Evolutionary conservation across 2,888 invertebrate genomes (phyloP).

Genomic region (Altica lythri): DNA sequence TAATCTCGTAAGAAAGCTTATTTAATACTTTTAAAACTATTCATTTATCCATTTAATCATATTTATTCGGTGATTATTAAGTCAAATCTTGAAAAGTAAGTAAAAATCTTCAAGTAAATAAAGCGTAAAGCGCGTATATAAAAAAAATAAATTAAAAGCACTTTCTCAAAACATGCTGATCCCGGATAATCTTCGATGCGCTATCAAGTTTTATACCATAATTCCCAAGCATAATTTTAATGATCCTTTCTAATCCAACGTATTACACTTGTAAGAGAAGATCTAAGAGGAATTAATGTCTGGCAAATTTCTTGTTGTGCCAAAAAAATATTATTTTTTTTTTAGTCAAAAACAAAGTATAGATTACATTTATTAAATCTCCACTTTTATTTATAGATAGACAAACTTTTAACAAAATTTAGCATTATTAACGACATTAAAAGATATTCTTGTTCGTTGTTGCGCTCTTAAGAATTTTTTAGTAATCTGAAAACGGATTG

Average conservation of each 20-base stretch:
- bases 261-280: constrained; percentile 57
- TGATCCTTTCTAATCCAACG: constrained; percentile 58
- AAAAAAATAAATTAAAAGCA: constrained; percentile 50
- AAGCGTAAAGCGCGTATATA: constrained; percentile 43
- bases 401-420: no score
- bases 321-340: no score
- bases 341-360: no score
- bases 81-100: constrained; percentile 25
- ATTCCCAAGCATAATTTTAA: constrained; percentile 60
- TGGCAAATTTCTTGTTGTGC: constrained; percentile 55
- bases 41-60: constrained; percentile 2
- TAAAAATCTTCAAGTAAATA: constrained; percentile 32
- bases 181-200: constrained; percentile 58
- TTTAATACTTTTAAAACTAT: constrained; percentile 7
- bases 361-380: no score
- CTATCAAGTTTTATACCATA: constrained; percentile 60
- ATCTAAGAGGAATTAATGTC: constrained; percentile 57
- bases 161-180: constrained; percentile 55
- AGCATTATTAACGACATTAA: no score
- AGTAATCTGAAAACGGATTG: no score
- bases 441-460: no score
- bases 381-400: no score
- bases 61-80: constrained; percentile 16
- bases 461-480: no score
- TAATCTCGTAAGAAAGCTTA: constrained; percentile 13